phyloP scores from a whole-genome alignment of 30 jellyfish, hydroid and myxozoan genomes.

The Calvadosia cruxmelitensis region DNA sequence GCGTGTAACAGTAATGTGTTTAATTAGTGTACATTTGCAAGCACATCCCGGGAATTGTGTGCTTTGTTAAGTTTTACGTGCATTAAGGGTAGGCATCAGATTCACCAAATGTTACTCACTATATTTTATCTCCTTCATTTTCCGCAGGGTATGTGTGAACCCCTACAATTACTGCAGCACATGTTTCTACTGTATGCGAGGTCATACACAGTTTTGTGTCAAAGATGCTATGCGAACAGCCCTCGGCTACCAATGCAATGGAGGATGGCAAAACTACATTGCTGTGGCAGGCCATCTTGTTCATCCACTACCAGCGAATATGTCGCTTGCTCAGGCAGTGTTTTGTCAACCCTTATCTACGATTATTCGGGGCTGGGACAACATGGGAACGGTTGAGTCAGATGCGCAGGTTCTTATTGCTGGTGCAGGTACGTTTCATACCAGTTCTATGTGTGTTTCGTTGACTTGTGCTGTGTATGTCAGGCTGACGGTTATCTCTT shows the following conservation, averaged over 20 bases:
- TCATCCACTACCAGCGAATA: conserved; percentile 49
- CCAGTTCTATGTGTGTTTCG: too few relatives aligned
- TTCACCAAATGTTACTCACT: too few relatives aligned
- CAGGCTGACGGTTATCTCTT: too few relatives aligned
- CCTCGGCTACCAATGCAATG: conserved; percentile 51
- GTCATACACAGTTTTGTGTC: conserved; percentile 72
- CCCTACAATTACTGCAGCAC: conserved; percentile 71
- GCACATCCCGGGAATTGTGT: too few relatives aligned
- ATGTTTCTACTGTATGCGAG: conserved; percentile 68
- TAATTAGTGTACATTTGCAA: too few relatives aligned
- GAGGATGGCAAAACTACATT: conserved; percentile 67
- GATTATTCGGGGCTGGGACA: conserved; percentile 79
- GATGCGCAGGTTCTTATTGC: conserved; percentile 51
- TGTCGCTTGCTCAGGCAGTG: conserved; percentile 51
- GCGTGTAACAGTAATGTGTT: too few relatives aligned
- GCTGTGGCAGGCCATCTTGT: conserved; percentile 45
- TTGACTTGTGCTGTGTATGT: too few relatives aligned
- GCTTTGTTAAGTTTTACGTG: too few relatives aligned
- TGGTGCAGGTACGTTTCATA: conserved; percentile 95
- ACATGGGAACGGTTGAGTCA: conserved; percentile 44
- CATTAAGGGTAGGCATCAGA: too few relatives aligned
- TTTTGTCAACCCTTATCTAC: conserved; percentile 76
- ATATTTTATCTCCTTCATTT: too few relatives aligned
- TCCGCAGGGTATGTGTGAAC: conserved; percentile 81
- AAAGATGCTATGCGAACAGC: conserved; percentile 75